Evolutionary conservation across 2,113 vertebrate species (phyloP).

Genomic region (Chaenogobius annularis): DNA sequence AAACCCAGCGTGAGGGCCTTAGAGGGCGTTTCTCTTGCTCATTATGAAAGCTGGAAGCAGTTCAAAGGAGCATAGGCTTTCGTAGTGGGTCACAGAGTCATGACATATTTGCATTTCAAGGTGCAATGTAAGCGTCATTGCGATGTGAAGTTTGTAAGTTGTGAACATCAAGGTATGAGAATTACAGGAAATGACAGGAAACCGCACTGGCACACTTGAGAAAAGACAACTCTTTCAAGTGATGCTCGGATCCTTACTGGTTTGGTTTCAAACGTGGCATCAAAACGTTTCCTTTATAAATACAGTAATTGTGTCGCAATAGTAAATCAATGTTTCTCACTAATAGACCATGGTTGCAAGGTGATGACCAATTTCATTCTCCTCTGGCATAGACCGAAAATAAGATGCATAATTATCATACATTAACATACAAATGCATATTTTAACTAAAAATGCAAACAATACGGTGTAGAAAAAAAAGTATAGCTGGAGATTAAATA

Average conservation of each 20-base stretch:
- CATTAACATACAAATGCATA: too few relatives aligned
- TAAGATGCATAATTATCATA: too few relatives aligned
- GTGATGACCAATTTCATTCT: too few relatives aligned
- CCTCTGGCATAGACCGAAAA: too few relatives aligned
- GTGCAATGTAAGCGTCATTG: neutral
- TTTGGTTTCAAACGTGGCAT: neutral
- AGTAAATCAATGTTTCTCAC: neutral
- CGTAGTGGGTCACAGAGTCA: constrained; percentile 25
- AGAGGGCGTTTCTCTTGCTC: constrained; percentile 43
- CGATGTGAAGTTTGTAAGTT: neutral
- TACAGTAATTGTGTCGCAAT: neutral
- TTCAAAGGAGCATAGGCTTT: constrained; percentile 13
- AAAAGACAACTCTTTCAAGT: neutral
- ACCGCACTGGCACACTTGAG: constrained; percentile 32
- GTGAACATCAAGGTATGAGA: neutral
- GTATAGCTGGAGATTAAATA: too few relatives aligned
- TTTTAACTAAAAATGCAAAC: too few relatives aligned
- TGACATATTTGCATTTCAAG: constrained; percentile 31
- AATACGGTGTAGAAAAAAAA: too few relatives aligned
- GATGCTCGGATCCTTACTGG: neutral
- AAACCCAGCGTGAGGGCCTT: constrained; percentile 32
- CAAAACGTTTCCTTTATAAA: neutral
- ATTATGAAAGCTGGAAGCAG: constrained; percentile 42
- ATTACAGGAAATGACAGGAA: constrained; percentile 21
- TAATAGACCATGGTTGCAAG: neutral